These are phyloP conservation scores for Torymus aiolomorphi DNA, from an alignment of 2,888 invertebrate genomes.

Conservation along the genomic window DNA sequence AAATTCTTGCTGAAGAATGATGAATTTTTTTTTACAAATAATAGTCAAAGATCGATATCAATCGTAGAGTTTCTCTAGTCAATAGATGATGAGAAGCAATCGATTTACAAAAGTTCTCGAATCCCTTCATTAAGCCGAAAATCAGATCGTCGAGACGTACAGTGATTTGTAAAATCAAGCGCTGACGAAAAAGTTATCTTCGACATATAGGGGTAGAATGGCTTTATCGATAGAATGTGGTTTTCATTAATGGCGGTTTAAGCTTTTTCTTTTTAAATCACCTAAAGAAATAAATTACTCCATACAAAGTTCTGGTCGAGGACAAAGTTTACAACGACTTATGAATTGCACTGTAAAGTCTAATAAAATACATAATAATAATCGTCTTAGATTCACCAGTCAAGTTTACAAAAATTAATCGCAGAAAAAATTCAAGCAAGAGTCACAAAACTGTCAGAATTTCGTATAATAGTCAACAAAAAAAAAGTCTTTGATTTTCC, in stretches of 20 bases:
- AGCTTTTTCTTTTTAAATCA: not conserved
- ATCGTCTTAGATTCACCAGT: no score
- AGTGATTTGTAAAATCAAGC: not conserved
- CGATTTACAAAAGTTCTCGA: not conserved
- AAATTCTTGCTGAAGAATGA: conserved; percentile 16
- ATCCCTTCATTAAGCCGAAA: not conserved
- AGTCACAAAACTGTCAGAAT: no score
- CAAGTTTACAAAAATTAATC: no score
- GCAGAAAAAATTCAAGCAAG: no score
- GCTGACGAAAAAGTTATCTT: not conserved
- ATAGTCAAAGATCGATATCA: conserved; percentile 35
- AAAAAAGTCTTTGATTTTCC: no score
- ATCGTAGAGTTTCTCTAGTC: conserved; percentile 26
- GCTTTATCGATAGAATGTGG: not conserved
- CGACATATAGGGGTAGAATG: not conserved
- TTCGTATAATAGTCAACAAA: no score
- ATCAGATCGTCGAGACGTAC: not conserved
- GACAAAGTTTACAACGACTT: no score
- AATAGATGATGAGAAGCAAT: conserved; percentile 15
- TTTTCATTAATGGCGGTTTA: conserved; percentile 15
- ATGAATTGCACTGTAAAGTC: no score
- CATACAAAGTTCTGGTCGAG: no score
- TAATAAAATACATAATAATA: no score
- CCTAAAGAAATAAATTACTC: no score
- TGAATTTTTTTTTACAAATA: not conserved